These are phyloP conservation scores for Palythoa grandis DNA, from an alignment of 92 coral and sea anemone species.

Conservation along the genomic window DNA sequence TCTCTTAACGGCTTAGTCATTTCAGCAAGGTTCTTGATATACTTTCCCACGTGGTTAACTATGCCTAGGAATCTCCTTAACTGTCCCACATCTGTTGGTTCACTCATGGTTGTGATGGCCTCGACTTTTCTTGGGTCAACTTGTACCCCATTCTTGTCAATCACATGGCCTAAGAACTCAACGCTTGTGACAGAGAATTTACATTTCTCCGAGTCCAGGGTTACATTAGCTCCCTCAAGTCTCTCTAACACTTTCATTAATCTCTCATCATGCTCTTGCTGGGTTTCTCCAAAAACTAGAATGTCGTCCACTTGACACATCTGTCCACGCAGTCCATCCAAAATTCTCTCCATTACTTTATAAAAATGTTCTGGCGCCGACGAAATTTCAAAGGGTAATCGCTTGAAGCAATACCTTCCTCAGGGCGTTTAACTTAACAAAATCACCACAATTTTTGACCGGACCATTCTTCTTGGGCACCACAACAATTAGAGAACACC, in stretches of 20 bases:
- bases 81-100: conserved; percentile 45
- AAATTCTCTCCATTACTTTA: conserved; percentile 41
- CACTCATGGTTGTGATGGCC: conserved; percentile 47
- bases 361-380: conserved; percentile 52
- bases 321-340: conserved; percentile 20
- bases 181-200: conserved; percentile 25
- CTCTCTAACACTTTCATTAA: conserved; percentile 24
- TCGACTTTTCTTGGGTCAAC: conserved; percentile 35
- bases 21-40: conserved; percentile 7
- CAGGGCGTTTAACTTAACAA: conserved; percentile 35
- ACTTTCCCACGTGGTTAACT: conserved; percentile 30
- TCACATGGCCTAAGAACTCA: conserved; percentile 36
- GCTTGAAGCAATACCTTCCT: conserved; percentile 44
- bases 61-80: too few relatives aligned
- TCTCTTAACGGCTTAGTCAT: conserved; percentile 65
- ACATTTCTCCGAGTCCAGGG: conserved; percentile 35
- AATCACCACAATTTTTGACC: too few relatives aligned
- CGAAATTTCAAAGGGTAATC: conserved; percentile 45
- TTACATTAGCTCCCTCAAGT: conserved; percentile 30
- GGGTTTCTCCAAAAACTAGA: conserved; percentile 56
- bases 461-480: too few relatives aligned
- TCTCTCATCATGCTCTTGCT: conserved; percentile 44
- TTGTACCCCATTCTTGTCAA: conserved; percentile 38
- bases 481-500: too few relatives aligned
- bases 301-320: conserved; percentile 74